Conservation (phyloP, 2,797 vertebrate species). For the Danio tinwini region DNA sequence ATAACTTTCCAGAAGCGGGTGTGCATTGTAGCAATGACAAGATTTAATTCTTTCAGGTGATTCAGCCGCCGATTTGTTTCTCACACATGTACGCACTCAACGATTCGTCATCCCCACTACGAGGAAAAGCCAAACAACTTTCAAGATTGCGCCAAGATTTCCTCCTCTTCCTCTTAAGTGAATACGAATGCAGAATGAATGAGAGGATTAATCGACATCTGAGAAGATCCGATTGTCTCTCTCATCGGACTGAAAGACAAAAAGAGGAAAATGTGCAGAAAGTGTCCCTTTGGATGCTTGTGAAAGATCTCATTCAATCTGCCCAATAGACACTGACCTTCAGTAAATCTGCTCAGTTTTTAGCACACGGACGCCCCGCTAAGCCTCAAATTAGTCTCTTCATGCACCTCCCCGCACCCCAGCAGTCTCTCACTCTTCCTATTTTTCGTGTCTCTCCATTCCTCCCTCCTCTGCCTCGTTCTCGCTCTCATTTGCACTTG, state of each 20-base stretch:
- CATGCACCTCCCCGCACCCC: conserved; percentile 40
- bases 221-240: conserved; percentile 29
- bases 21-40: background rate
- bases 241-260: conserved; percentile 4
- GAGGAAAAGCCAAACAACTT: conserved; percentile 9
- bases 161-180: conserved; percentile 28
- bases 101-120: background rate
- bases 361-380: conserved; percentile 58
- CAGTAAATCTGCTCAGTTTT: conserved; percentile 48
- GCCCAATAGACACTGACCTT: conserved; percentile 50
- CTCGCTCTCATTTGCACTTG: conserved; percentile 42
- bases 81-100: background rate
- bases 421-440: conserved; percentile 14
- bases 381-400: conserved; percentile 62
- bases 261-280: conserved; percentile 16
- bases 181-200: conserved; percentile 39
- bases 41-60: background rate
- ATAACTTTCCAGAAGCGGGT: background rate
- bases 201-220: conserved; percentile 41
- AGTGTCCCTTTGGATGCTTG: conserved; percentile 14
- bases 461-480: conserved; percentile 31
- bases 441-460: conserved; percentile 8
- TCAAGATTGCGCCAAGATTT: conserved; percentile 9
- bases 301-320: conserved; percentile 35
- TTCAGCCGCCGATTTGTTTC: conserved; percentile 2